A percentile compares a stretch with the other conserved stretches of the same genome.
These are phyloP conservation scores for Amiota communis DNA, from an alignment of 2,888 invertebrate genomes.

Conservation along the genomic window DNA sequence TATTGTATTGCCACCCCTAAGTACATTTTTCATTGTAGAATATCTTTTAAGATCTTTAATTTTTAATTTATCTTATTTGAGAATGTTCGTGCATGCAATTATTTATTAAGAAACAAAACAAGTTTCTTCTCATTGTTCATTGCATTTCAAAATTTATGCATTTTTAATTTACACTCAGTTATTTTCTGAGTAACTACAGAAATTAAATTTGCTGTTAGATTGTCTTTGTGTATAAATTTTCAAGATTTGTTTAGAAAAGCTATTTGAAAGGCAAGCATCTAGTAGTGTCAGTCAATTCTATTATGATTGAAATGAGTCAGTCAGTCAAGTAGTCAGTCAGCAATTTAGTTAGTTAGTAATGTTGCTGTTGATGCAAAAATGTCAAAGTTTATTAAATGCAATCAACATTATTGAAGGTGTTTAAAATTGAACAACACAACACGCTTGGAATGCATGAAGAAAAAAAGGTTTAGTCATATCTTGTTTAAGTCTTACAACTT, in stretches of 20 bases:
- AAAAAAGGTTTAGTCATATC: no score
- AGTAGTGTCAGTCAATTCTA: background rate
- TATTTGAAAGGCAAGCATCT: background rate
- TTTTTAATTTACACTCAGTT: background rate
- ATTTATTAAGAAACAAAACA: background rate
- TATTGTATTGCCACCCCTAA: no score
- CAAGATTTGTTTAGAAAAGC: background rate
- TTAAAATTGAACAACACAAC: background rate
- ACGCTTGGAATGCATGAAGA: background rate
- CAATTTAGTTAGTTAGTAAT: no score
- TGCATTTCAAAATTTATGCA: conserved; percentile 12
- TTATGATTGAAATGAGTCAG: background rate
- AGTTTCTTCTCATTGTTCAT: conserved; percentile 10
- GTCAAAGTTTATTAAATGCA: conserved; percentile 11
- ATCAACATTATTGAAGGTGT: background rate
- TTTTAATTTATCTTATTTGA: no score
- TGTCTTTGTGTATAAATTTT: background rate
- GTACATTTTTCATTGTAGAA: no score
- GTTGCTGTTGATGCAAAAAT: background rate
- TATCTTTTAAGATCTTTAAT: no score
- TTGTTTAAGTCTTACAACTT: no score
- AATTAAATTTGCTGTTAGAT: background rate
- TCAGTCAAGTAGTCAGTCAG: background rate
- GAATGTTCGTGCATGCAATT: conserved; percentile 20
- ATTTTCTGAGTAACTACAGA: background rate